Evolutionary conservation across 2,797 vertebrate genomes (phyloP), one percentile per base, ranked within the genome.

Genomic region (Anguilla pacifica): DNA sequence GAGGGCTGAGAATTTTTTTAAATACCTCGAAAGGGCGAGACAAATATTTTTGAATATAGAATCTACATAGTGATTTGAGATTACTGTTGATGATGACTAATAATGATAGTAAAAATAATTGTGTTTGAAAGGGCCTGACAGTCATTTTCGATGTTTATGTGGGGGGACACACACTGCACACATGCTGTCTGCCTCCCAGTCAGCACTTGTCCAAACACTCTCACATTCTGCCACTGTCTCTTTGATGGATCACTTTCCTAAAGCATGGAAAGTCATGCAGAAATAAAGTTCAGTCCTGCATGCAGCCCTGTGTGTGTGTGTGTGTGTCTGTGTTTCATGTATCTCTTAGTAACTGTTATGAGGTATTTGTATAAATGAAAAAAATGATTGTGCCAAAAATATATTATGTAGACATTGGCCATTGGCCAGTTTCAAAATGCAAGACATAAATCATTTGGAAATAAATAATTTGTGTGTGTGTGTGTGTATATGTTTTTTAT

Each of bases 401-500:
- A 28, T 28, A 28, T 70, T 70, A 6, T 70, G 64, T 64, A 25
- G 6, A 70, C 64, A 70, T 70, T 28, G 13, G 25, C 5, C n/a
- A 28, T n/a, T 70, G 64, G 10, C 7, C 1, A n/a, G 5, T 25
- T 70, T 9, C 6, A 70, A 28, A 70, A 1, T 70, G 7, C 28
- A 7, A 64, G 25, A 28, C n/a, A 70, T 70, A 7, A 53, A 53
- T 53, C 7, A 15, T 6, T n/a, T 70, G 7, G 5, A 70, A 70
- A 70, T 70, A n/a, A 70, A 70, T 9, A n/a, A 70, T 67, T 28
- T n/a, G 25, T 83, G 28, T 70, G 3, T 35, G 4, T 39, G 49
- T 85, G 39, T 49, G 70, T 86, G 70, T 77, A 7, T 83, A 11
- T 83, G 22, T 57, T 81, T 22, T 82, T 51, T 51, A 46, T 51